phyloP scores from a whole-genome alignment of 35 echinoderm and acorn worm species.

The Heliocidaris tuberculata region DNA sequence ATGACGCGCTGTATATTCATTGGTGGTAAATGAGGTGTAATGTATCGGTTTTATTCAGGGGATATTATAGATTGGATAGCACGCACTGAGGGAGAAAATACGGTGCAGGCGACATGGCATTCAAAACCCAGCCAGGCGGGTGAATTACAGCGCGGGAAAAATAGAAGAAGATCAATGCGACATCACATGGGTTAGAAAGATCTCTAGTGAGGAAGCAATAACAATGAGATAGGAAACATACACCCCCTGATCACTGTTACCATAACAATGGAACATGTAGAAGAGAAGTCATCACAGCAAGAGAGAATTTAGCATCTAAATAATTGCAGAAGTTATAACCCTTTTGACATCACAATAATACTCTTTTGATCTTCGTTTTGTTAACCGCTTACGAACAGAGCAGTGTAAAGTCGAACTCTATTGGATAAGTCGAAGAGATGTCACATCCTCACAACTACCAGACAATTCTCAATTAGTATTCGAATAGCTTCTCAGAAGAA shows the following conservation, averaged over 20 bases:
- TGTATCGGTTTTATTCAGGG: constrained; percentile 37
- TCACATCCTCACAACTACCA: no score
- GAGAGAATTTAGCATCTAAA: constrained; percentile 2
- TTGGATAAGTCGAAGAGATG: background rate
- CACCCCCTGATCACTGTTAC: background rate
- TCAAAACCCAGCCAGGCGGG: background rate
- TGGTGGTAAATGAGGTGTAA: constrained; percentile 16
- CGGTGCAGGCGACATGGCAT: background rate
- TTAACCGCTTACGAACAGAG: background rate
- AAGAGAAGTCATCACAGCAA: background rate
- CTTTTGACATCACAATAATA: background rate
- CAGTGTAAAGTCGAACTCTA: background rate
- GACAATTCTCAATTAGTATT: no score
- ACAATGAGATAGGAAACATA: constrained; percentile 25
- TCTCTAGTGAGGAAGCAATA: constrained; percentile 1
- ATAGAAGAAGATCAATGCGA: constrained; percentile 28
- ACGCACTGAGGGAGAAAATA: constrained; percentile 38
- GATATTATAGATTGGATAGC: constrained; percentile 30
- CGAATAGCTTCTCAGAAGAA: no score
- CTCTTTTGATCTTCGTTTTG: background rate
- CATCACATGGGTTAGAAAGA: constrained; percentile 5
- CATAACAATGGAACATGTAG: background rate
- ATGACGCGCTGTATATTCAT: background rate
- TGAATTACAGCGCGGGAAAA: constrained; percentile 13
- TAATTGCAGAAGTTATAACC: background rate